Conservation (phyloP, 1,140 invertebrate genomes). For the Holotrichia oblita region DNA sequence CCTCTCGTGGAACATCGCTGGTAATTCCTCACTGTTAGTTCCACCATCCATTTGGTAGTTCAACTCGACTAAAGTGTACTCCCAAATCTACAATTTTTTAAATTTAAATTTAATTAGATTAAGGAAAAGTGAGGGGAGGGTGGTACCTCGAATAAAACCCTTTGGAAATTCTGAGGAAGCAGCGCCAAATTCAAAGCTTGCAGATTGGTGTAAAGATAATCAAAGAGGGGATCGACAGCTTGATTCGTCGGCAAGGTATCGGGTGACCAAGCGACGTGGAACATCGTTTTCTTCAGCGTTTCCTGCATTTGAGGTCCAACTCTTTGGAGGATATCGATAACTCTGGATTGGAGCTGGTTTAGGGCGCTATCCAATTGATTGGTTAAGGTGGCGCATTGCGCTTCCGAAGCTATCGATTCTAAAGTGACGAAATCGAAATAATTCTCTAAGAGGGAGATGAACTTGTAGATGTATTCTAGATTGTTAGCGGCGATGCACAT, state of each 20-base stretch:
- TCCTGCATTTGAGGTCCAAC: conserved; percentile 81
- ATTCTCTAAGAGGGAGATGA: conserved; percentile 59
- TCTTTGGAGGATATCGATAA: conserved; percentile 67
- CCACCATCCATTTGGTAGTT: conserved; percentile 81
- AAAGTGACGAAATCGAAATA: conserved; percentile 60
- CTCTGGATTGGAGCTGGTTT: conserved; percentile 68
- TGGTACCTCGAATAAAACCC: conserved; percentile 56
- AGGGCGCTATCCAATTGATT: conserved; percentile 66
- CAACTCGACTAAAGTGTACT: conserved; percentile 82
- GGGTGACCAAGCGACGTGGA: conserved; percentile 95
- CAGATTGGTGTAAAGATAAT: conserved; percentile 86
- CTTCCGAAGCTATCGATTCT: conserved; percentile 58
- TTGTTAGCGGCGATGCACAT: conserved; percentile 94
- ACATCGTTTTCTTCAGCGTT: conserved; percentile 88
- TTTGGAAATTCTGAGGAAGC: conserved; percentile 80
- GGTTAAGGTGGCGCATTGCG: conserved; percentile 56
- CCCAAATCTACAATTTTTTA: conserved; percentile 82
- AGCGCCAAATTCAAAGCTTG: conserved; percentile 80
- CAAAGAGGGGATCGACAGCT: conserved; percentile 86
- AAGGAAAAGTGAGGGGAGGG: too few relatives aligned
- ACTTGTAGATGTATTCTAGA: conserved; percentile 86
- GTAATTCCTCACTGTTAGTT: conserved; percentile 76
- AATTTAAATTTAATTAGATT: too few relatives aligned
- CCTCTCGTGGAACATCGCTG: conserved; percentile 84
- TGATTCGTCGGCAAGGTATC: conserved; percentile 86